A percentile compares a stretch with the other conserved stretches of the same genome.
Evolutionary conservation across 2,113 vertebrate genomes (phyloP).

Genomic region (Osmerus mordax): DNA sequence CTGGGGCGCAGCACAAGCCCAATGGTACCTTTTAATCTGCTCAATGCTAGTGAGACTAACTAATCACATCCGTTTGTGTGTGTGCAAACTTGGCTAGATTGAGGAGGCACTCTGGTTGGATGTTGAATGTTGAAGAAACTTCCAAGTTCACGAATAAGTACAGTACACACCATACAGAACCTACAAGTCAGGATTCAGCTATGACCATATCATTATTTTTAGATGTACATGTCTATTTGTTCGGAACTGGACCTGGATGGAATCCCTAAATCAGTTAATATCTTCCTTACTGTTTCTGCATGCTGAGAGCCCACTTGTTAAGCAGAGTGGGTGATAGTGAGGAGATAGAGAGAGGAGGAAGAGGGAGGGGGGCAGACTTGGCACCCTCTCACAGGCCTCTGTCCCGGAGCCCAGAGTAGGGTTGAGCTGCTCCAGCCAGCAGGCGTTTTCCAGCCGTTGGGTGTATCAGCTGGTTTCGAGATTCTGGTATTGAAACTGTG

Average conservation of each 20-base stretch:
- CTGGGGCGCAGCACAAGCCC: no score
- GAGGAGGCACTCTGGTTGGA: no score
- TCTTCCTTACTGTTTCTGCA: no score
- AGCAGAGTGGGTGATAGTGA: background rate
- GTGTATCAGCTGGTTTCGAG: constrained; percentile 51
- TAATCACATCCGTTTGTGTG: background rate
- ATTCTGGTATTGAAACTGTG: constrained; percentile 52
- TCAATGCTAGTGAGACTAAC: background rate
- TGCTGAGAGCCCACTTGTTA: constrained; percentile 1
- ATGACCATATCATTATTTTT: no score
- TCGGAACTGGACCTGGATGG: no score
- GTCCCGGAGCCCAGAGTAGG: background rate
- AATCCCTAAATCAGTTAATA: no score
- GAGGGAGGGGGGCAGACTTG: background rate
- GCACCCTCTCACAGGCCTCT: background rate
- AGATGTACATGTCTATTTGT: no score
- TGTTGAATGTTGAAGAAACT: no score
- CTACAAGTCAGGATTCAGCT: no score
- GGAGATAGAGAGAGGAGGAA: background rate
- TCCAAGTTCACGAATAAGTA: no score
- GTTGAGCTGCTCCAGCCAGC: constrained; percentile 4
- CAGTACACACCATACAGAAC: no score
- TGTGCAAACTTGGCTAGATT: background rate
- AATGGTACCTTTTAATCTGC: constrained; percentile 47
- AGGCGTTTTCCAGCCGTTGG: constrained; percentile 38